Base-by-base conservation (phyloP, 2,113 vertebrate genomes). In the Sinocyclocheilus anshuiensis region DNA sequence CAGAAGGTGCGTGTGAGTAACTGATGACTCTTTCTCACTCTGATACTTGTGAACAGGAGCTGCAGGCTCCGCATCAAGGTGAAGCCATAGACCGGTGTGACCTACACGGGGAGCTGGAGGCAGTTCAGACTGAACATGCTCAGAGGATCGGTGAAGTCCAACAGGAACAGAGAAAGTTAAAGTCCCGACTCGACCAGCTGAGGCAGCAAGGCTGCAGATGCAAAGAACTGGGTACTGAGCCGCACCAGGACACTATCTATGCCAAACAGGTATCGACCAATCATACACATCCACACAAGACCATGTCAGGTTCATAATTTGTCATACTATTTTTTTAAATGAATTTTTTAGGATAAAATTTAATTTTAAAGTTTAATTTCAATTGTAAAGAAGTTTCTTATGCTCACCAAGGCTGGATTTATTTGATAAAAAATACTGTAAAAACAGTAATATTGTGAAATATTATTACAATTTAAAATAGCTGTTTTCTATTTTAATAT, bases 201-300 rank as follows among this genome's bases (percentile, higher is more conserved):
- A 95, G 95, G 93, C 96, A 95, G 87, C 95, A 95, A 50, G 95
- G 95, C 69, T 97, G 96, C 91, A 93, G 93, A 86, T 97, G 96
- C 88, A 95, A 75, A 79, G 82, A 88, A 13, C 81, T 93, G 57
- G 95, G 88, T 86, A 63, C 93, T 88, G 95, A 96, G 83, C 94
- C 93, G 72, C 94, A 95, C 85, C 96, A 94, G 89, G 96, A 97
- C 90, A 95, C 94, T 67, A 95, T 96, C 87, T 97, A 97, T 84
- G 93, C 96, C 67, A 94, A 94, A 81, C 96, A 97, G 96, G 96
- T 97, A 92, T 92, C 10, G 33, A 57, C 39, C 42, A 59, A 12
- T 80, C 20, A 42, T 7, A 55, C 4, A 63, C 55, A 29, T 20
- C 39, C 61, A 82, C 80, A 53, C 80, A 69, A 69, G 15, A 18